Base-by-base conservation (phyloP, 2,797 vertebrate species). In the Sciurus carolinensis region DNA sequence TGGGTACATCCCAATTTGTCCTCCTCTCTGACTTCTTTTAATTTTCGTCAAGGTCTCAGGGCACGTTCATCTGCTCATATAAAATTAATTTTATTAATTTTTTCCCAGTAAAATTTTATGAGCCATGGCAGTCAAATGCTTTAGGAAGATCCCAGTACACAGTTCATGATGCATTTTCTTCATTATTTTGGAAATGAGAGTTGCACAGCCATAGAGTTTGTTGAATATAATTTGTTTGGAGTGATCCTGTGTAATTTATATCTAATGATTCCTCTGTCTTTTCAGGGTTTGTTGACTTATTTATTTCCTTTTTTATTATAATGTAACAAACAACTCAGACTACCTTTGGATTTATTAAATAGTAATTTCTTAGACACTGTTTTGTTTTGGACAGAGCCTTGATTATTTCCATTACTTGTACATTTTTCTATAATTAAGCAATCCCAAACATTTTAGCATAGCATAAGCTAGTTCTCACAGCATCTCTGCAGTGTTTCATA, bases 101-200 rank as follows among this genome's bases (percentile, higher is more conserved):
- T 89, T 93, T 67, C 87, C 20, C 30, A 75, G 54, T 86, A 95
- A 94, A 94, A 93, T 93, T 95, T 97, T 91, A 93, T 91, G 52
- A 90, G 12, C 44, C 39, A 67, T 76, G 17, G 26, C 79, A 96
- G 85, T 81, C 36, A 97, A 82, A 76, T 90, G 77, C 33, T 69
- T 95, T 26, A 84, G 72, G 59, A 91, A 95, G 80, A 88, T 92
- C 69, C 28, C 50, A 71, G 67, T 76, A 77, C 50, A 69, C 6
- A 72, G 10, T 88, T 93, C 52, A 94, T 90, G 72, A 92, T 96
- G n/a, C n/a, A 83, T 95, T 97, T 97, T 94, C 87, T 94, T 97
- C 36, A 83, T 96, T 96, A 92, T 64, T 97, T 95, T 94, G 66
- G 72, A 94, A 92, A 95, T 95, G n/a, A 92, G 47, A 90, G 66